phyloP scores from a whole-genome alignment of 2,797 vertebrate species.

The Pygocentrus nattereri region DNA sequence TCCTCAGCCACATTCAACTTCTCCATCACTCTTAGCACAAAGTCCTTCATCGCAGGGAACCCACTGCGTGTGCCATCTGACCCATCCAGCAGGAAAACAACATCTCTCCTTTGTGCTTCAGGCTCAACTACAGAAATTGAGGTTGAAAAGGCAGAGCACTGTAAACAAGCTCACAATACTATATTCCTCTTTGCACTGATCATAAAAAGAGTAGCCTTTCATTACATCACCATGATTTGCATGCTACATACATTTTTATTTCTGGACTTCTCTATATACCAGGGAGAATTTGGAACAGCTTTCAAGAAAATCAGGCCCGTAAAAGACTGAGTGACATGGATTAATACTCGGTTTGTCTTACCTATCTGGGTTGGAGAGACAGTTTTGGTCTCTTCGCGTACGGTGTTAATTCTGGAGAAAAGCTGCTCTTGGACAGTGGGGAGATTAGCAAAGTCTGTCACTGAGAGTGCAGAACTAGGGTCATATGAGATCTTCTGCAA shows the following conservation, averaged over 20 bases:
- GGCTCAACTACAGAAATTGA: too few relatives aligned
- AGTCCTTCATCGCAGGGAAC: conserved; percentile 66
- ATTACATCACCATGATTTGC: background rate
- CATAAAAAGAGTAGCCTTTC: background rate
- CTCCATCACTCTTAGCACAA: conserved; percentile 71
- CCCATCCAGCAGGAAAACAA: too few relatives aligned
- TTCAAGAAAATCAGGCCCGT: background rate
- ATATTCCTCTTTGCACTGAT: too few relatives aligned
- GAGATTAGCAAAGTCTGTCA: conserved; percentile 62
- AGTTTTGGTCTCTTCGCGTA: conserved; percentile 9
- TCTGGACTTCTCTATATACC: background rate
- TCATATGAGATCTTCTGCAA: too few relatives aligned
- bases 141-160: too few relatives aligned
- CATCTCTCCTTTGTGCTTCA: too few relatives aligned
- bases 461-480: too few relatives aligned
- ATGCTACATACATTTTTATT: background rate
- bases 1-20: conserved; percentile 72
- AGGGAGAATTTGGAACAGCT: background rate
- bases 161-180: too few relatives aligned
- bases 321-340: background rate
- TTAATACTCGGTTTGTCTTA: conserved; percentile 13
- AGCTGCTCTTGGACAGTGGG: conserved; percentile 54
- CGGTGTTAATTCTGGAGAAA: conserved; percentile 43
- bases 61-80: conserved; percentile 68
- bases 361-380: conserved; percentile 30